Evolutionary conservation across 2,888 invertebrate genomes (phyloP).

Genomic region (Prosopocoilus inquinatus): DNA sequence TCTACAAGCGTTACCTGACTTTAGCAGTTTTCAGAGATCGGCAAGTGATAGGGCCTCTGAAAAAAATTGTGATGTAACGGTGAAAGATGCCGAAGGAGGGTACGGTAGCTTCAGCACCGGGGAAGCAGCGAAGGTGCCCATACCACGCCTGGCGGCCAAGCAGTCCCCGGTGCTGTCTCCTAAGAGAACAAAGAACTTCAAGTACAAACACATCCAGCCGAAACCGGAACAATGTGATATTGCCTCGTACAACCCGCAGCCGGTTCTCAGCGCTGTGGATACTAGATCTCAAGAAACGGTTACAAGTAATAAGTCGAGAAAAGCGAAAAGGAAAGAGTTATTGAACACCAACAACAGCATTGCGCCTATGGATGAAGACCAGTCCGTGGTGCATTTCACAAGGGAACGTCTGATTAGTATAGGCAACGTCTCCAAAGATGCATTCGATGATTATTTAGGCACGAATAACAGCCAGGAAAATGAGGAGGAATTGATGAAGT

Average conservation of each 20-base stretch:
- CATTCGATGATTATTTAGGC: conserved; percentile 76
- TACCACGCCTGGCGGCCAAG: conserved; percentile 38
- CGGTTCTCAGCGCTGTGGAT: conserved; percentile 34
- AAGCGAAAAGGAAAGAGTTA: conserved; percentile 22
- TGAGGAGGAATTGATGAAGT: conserved; percentile 81
- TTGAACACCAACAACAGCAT: conserved; percentile 9
- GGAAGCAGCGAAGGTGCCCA: conserved; percentile 37
- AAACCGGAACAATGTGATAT: conserved; percentile 51
- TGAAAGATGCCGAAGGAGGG: conserved; percentile 1
- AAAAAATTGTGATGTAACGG: background rate
- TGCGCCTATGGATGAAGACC: conserved; percentile 19
- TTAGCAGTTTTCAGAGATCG: conserved; percentile 49
- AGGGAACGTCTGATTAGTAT: conserved; percentile 72
- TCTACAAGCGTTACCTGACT: conserved; percentile 50
- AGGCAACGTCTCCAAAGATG: conserved; percentile 76
- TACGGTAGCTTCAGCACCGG: background rate
- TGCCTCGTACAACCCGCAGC: conserved; percentile 46
- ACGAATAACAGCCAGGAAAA: conserved; percentile 75
- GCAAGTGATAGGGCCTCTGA: conserved; percentile 14
- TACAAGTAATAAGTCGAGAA: conserved; percentile 29
- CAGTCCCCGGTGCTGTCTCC: conserved; percentile 30
- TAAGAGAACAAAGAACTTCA: conserved; percentile 31
- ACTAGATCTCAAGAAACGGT: conserved; percentile 45
- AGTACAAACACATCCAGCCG: conserved; percentile 57
- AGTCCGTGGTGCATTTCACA: conserved; percentile 29